phyloP scores from a whole-genome alignment of 2,113 vertebrate genomes.

The Clarias gariepinus region DNA sequence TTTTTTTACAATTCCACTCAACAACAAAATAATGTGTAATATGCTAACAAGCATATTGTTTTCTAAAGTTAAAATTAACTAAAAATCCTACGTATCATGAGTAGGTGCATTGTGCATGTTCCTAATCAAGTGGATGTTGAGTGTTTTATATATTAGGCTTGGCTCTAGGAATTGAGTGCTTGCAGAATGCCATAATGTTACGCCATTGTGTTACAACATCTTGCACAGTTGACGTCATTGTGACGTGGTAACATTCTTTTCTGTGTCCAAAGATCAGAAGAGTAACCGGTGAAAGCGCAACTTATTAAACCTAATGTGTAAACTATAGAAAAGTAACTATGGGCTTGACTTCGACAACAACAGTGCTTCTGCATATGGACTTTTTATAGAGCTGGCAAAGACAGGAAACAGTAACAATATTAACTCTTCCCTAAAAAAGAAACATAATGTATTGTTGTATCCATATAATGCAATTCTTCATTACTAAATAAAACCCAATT shows the following conservation, averaged over 20 bases:
- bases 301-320: not conserved
- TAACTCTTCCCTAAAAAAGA: constrained; percentile 6
- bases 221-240: not conserved
- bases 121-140: no score
- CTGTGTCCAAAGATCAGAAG: not conserved
- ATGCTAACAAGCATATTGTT: no score
- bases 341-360: not conserved
- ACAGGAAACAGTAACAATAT: not conserved
- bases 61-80: no score
- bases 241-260: not conserved
- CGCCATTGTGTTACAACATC: not conserved
- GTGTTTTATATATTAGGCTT: no score
- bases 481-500: not conserved
- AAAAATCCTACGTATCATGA: no score
- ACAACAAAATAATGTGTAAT: no score
- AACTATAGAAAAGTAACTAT: not conserved
- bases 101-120: no score
- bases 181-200: not conserved
- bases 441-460: constrained; percentile 24
- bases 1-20: no score
- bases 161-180: not conserved
- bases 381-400: not conserved
- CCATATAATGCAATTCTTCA: constrained; percentile 11
- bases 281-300: not conserved
- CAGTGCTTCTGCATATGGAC: not conserved